Conservation (phyloP, 2,113 vertebrate species). For the Zosterops japonicus region DNA sequence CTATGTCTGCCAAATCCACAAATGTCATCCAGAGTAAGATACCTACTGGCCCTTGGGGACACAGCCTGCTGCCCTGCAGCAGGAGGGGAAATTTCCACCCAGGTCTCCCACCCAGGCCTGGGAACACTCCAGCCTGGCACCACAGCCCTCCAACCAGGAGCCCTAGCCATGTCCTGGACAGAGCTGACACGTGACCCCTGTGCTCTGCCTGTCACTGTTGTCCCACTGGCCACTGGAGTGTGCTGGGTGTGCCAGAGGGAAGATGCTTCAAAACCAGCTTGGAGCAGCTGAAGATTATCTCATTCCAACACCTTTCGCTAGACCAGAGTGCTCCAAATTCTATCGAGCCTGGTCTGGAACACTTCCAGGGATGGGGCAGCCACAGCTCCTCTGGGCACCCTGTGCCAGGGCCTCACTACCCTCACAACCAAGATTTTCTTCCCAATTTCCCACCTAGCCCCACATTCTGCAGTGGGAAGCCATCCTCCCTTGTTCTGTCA, state of each 20-base stretch:
- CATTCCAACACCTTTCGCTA: background rate
- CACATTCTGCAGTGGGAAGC: background rate
- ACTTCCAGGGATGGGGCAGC: background rate
- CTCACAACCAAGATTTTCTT: background rate
- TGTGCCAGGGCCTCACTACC: background rate
- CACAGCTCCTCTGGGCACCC: background rate
- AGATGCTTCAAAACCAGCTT: background rate
- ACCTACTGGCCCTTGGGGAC: accelerated
- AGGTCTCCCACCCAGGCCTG: accelerated
- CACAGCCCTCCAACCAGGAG: accelerated
- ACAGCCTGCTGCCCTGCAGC: accelerated
- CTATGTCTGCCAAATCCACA: accelerated
- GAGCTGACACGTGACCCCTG: accelerated
- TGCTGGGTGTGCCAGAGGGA: accelerated
- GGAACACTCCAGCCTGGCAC: background rate
- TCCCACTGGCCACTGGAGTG: background rate
- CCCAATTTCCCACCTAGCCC: background rate
- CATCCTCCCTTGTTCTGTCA: background rate
- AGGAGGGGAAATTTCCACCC: background rate
- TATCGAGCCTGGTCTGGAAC: background rate
- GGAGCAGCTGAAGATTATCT: background rate
- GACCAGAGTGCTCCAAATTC: background rate
- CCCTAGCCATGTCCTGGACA: accelerated
- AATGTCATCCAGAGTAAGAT: background rate
- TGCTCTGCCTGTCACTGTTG: background rate